Conservation (phyloP, 64 coral and sea anemone genomes). For the Pachyseris speciosa region DNA sequence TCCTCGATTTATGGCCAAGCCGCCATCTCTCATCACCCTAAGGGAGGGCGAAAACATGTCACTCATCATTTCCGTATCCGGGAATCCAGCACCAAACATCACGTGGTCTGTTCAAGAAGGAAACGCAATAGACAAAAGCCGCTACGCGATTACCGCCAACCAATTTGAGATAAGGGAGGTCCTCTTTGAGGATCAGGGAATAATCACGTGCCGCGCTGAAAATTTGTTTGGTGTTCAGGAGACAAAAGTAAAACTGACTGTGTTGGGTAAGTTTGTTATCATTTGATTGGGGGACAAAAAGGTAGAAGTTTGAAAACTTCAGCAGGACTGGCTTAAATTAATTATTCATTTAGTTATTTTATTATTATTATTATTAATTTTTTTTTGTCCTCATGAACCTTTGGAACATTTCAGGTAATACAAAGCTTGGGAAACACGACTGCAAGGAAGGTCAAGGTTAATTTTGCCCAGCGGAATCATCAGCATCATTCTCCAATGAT, state of each 20-base stretch:
- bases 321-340: too few relatives aligned
- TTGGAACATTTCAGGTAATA: too few relatives aligned
- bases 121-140: neutral
- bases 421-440: too few relatives aligned
- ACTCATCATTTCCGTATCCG: constrained; percentile 31
- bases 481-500: too few relatives aligned
- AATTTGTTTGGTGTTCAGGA: constrained; percentile 54
- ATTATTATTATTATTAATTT: too few relatives aligned
- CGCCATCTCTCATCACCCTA: neutral
- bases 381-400: too few relatives aligned
- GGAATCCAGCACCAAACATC: constrained; percentile 24
- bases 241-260: constrained; percentile 33
- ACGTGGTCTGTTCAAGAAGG: neutral
- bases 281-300: neutral
- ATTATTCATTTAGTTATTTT: neutral
- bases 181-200: constrained; percentile 55
- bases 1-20: constrained; percentile 29
- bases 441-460: too few relatives aligned
- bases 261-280: constrained; percentile 31
- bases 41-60: constrained; percentile 36
- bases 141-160: neutral
- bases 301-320: too few relatives aligned
- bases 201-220: constrained; percentile 19
- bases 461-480: too few relatives aligned
- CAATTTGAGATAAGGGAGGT: constrained; percentile 20